phyloP scores from a whole-genome alignment of 2,797 vertebrate species.

The Gambusia yucatana region DNA sequence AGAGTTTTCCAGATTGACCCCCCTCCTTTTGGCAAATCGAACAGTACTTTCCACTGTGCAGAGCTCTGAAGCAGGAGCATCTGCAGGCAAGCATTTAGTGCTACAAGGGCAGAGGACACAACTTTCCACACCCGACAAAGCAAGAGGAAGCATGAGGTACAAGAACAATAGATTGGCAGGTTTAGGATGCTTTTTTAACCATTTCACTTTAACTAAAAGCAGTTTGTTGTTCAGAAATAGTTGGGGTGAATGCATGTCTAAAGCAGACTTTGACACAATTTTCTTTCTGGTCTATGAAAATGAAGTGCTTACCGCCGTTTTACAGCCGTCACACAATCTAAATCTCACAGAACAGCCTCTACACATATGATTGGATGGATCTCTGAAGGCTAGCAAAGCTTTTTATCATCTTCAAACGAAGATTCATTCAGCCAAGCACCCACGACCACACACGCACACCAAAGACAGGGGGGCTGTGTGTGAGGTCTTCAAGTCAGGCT shows the following conservation, averaged over 20 bases:
- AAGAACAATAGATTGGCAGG: conserved; percentile 61
- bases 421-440: conserved; percentile 63
- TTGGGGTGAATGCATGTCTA: neutral
- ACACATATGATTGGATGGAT: conserved; percentile 43
- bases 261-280: conserved; percentile 9
- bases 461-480: conserved; percentile 75
- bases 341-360: conserved; percentile 27
- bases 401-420: conserved; percentile 73
- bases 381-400: conserved; percentile 55
- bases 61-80: conserved; percentile 62
- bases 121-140: conserved; percentile 57
- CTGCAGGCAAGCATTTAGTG: conserved; percentile 46
- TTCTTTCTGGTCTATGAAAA: conserved; percentile 24
- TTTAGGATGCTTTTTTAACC: conserved; percentile 50
- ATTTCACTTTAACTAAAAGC: conserved; percentile 4
- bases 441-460: conserved; percentile 76
- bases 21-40: conserved; percentile 63
- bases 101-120: conserved; percentile 55
- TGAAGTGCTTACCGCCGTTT: conserved; percentile 18
- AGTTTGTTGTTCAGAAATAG: neutral
- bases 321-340: conserved; percentile 13
- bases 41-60: conserved; percentile 68
- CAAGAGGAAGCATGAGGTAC: conserved; percentile 61
- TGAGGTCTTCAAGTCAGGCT: conserved; percentile 79
- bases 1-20: conserved; percentile 55